Percentiles rank a stretch among this genome's conserved stretches.
Conservation (phyloP, 2,888 invertebrate species). For the Melinopterus prodromus region DNA sequence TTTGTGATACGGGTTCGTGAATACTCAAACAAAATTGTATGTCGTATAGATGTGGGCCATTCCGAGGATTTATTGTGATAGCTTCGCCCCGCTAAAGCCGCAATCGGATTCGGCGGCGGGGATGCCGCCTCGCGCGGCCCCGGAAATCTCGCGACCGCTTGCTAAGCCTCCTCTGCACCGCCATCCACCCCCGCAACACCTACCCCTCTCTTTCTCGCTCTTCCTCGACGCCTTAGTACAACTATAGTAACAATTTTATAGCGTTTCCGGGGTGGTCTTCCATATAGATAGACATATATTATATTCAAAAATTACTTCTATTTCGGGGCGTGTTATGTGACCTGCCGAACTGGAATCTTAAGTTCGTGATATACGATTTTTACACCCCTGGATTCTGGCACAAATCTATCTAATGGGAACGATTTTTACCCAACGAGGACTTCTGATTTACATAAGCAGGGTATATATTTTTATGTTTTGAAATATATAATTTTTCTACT, state of each 20-base stretch:
- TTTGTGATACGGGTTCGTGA: slow-evolving; percentile 53
- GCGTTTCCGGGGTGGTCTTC: slow-evolving; percentile 17
- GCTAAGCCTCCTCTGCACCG: not conserved
- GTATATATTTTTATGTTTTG: too few relatives aligned
- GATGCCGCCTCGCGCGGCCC: slow-evolving; percentile 9
- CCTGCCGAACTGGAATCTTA: not conserved
- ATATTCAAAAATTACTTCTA: slow-evolving; percentile 47
- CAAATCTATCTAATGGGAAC: not conserved
- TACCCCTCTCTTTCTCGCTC: not conserved
- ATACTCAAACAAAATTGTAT: slow-evolving; percentile 55
- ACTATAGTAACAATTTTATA: slow-evolving; percentile 51
- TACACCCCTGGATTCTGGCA: not conserved
- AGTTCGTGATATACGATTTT: not conserved
- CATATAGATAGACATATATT: slow-evolving; percentile 39
- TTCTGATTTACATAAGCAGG: not conserved
- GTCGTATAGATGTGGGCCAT: slow-evolving; percentile 56
- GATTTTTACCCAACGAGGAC: not conserved
- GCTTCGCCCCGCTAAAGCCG: slow-evolving; percentile 56
- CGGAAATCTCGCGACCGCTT: slow-evolving; percentile 30
- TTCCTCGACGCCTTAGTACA: slow-evolving; percentile 37
- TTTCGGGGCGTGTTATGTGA: slow-evolving; percentile 9
- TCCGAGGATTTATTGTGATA: slow-evolving; percentile 58
- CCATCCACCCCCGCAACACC: not conserved
- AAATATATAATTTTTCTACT: too few relatives aligned
- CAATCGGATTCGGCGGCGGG: slow-evolving; percentile 54